A percentile compares a stretch with the other conserved stretches of the same genome.
Conservation (phyloP, 1,140 invertebrate genomes). For the Pectinophora gossypiella region DNA sequence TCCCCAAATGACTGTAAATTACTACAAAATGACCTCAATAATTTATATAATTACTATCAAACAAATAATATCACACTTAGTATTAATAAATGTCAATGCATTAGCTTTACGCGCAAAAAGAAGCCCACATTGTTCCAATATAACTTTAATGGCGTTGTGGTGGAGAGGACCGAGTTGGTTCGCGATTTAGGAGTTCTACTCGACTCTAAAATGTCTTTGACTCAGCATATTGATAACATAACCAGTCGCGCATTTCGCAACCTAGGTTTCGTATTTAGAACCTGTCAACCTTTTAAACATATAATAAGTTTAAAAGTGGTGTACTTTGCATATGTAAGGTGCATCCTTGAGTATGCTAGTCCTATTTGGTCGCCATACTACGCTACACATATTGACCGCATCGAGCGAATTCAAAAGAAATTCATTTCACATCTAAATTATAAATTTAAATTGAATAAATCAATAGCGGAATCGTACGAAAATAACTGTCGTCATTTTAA, state of each 20-base stretch:
- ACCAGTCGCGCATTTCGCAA: neutral
- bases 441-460: no score
- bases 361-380: conserved; percentile 2
- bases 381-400: no score
- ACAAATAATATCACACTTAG: neutral
- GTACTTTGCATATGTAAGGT: neutral
- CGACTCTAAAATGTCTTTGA: neutral
- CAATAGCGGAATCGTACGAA: no score
- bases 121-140: neutral
- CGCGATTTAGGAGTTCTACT: neutral
- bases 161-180: neutral
- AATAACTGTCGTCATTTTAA: no score
- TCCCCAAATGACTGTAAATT: neutral
- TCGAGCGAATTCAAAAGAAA: no score
- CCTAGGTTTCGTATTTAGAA: neutral
- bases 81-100: neutral
- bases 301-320: neutral
- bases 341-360: neutral
- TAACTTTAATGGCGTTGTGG: neutral
- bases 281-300: neutral
- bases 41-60: neutral
- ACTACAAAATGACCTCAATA: neutral
- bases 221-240: neutral
- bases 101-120: neutral
- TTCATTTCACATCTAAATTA: no score